Conservation (phyloP, 2,888 invertebrate genomes). For the Cataglyphis cursor region DNA sequence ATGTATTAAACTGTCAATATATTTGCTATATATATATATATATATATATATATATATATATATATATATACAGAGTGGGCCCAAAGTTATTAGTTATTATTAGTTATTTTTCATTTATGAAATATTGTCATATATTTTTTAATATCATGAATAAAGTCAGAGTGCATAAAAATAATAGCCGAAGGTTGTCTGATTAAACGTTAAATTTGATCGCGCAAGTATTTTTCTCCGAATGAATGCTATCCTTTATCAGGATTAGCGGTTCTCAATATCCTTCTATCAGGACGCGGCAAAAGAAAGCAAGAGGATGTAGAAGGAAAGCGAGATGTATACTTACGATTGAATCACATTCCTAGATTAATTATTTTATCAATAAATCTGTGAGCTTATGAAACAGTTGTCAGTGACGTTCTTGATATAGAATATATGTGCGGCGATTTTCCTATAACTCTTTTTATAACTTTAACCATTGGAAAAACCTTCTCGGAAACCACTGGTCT, state of each 20-base stretch:
- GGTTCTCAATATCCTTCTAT: neutral
- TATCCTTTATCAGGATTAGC: neutral
- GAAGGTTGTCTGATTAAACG: neutral
- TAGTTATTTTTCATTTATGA: neutral
- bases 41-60: no score
- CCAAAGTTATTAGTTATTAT: no score
- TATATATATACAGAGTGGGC: no score
- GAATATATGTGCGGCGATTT: neutral
- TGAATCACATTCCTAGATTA: neutral
- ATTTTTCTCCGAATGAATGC: neutral
- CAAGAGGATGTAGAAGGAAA: neutral
- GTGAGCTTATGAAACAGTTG: neutral
- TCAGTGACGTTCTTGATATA: neutral
- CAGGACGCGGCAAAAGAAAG: neutral
- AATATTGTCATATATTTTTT: neutral
- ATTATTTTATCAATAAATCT: constrained; percentile 12
- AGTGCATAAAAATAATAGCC: neutral
- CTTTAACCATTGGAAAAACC: constrained; percentile 30
- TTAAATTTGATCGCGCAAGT: neutral
- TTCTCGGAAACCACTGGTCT: constrained; percentile 34
- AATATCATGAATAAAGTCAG: neutral
- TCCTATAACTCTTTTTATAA: neutral
- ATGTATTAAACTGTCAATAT: no score
- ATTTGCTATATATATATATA: no score
- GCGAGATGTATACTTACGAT: neutral